These are phyloP conservation scores for Drosophila neotestacea DNA, from an alignment of 2,888 invertebrate species.

Conservation along the genomic window DNA sequence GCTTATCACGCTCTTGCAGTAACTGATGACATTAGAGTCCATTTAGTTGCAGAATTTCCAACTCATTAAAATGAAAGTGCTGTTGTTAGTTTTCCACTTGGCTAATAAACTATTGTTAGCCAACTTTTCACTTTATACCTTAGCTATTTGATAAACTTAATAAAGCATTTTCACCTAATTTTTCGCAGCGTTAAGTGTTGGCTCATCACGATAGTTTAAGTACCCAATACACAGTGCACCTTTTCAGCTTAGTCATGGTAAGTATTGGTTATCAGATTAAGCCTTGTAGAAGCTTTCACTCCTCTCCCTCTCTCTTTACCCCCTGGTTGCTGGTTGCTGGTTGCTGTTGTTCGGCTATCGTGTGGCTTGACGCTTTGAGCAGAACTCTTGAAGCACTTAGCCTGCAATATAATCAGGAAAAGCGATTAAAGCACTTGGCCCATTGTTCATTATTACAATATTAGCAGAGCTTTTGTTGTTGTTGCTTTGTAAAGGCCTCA, in stretches of 20 bases:
- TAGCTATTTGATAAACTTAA: constrained; percentile 17
- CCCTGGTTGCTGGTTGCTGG: not conserved
- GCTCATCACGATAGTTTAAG: constrained; percentile 50
- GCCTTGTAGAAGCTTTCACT: constrained; percentile 24
- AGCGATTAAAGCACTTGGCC: constrained; percentile 81
- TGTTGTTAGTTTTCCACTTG: not conserved
- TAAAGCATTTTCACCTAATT: constrained; percentile 33
- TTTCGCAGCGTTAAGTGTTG: constrained; percentile 37
- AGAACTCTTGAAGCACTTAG: constrained; percentile 66
- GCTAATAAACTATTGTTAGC: constrained; percentile 7
- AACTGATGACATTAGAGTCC: not conserved
- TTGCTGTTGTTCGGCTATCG: constrained; percentile 34
- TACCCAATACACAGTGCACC: constrained; percentile 39
- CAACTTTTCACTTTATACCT: not conserved
- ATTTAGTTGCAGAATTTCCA: constrained; percentile 6
- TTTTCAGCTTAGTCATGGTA: constrained; percentile 60
- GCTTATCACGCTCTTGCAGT: not conserved
- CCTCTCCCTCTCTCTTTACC: not conserved
- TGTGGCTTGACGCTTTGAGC: constrained; percentile 48
- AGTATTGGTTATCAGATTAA: constrained; percentile 64
- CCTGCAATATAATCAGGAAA: constrained; percentile 78
- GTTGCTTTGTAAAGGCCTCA: constrained; percentile 40
- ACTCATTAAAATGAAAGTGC: constrained; percentile 2
- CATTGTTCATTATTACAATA: constrained; percentile 81
- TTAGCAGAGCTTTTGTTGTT: constrained; percentile 77